These are phyloP conservation scores for Dorcus hopei DNA, from an alignment of 2,888 invertebrate species.

Conservation along the genomic window DNA sequence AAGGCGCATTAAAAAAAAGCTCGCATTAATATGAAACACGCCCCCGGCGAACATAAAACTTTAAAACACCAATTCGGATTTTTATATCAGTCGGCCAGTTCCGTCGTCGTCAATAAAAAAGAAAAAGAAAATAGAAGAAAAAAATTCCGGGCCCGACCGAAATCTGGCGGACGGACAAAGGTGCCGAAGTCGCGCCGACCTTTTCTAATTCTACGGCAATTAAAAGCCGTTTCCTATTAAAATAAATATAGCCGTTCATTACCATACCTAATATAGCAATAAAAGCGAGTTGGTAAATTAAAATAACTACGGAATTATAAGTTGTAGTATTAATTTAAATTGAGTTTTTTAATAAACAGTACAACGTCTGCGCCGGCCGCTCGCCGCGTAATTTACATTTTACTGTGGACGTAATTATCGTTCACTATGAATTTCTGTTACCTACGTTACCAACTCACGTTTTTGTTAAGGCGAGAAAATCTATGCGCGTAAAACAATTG, in stretches of 20 bases:
- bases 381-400: constrained; percentile 5
- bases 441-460: not conserved
- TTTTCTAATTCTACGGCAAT: constrained; percentile 35
- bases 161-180: constrained; percentile 27
- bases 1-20: constrained; percentile 35
- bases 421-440: not conserved
- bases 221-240: constrained; percentile 38
- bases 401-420: constrained; percentile 10
- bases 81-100: constrained; percentile 40
- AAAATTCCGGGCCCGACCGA: not conserved
- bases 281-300: constrained; percentile 22
- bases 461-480: not conserved
- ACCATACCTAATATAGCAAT: constrained; percentile 35
- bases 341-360: not conserved
- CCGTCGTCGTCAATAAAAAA: constrained; percentile 4
- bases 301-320: constrained; percentile 8
- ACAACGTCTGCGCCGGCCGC: too few species aligned
- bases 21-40: constrained; percentile 43
- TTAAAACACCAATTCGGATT: constrained; percentile 34
- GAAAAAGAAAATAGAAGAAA: not conserved
- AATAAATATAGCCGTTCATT: constrained; percentile 38
- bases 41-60: constrained; percentile 38
- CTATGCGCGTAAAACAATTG: too few species aligned
- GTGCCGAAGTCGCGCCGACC: constrained; percentile 27
- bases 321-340: constrained; percentile 9